Conservation (phyloP, 2,113 vertebrate genomes). For the Equus przewalskii region DNA sequence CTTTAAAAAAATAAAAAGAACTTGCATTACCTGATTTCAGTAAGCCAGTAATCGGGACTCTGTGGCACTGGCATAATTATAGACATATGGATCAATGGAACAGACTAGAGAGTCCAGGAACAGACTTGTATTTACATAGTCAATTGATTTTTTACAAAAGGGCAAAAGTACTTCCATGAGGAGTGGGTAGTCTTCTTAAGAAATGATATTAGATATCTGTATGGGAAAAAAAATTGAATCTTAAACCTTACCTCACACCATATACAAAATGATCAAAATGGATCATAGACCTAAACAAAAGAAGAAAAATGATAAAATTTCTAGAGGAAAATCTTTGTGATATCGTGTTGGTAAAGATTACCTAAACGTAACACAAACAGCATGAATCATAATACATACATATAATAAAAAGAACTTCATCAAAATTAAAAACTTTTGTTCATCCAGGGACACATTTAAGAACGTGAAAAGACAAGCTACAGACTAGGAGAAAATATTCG, state of each 20-base stretch:
- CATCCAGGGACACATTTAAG: not conserved
- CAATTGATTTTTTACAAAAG: not conserved
- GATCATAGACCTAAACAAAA: not conserved
- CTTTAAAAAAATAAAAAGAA: not conserved
- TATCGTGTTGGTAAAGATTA: not conserved
- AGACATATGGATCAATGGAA: not conserved
- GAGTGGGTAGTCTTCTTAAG: not conserved
- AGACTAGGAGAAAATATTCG: not conserved
- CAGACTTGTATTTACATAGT: not conserved
- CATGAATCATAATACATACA: not conserved
- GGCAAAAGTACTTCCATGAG: not conserved
- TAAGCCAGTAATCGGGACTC: not conserved
- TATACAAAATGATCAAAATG: conserved; percentile 18
- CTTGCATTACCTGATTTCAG: not conserved
- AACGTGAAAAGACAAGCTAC: conserved; percentile 34
- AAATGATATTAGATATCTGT: not conserved
- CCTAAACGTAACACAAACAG: not conserved
- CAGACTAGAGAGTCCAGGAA: not conserved
- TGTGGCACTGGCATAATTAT: not conserved
- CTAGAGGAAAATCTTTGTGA: not conserved
- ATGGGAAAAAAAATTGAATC: not conserved
- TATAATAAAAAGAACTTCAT: not conserved
- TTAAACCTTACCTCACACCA: not conserved
- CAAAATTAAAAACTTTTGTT: not conserved
- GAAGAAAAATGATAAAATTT: not conserved